phyloP scores from a whole-genome alignment of 53 echinoderm and acorn worm species.

The Hippasteria phrygiana region DNA sequence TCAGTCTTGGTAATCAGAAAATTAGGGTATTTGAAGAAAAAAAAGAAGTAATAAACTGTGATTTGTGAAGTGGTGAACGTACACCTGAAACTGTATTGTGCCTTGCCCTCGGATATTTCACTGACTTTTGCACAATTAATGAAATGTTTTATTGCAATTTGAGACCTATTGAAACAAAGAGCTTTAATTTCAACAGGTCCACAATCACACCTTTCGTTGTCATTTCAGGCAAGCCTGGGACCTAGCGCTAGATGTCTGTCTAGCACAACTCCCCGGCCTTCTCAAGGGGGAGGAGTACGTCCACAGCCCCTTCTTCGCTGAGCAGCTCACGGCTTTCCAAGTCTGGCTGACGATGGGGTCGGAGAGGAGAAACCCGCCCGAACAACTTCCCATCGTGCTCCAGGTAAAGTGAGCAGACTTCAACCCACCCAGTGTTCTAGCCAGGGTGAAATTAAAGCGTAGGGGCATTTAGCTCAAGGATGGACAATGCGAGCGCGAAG shows the following conservation, averaged over 20 bases:
- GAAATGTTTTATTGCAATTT: no score
- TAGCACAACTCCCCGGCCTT: constrained; percentile 89
- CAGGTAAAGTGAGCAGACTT: constrained; percentile 89
- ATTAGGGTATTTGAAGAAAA: no score
- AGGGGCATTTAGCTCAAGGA: no score
- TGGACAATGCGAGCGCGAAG: no score
- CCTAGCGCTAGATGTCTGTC: constrained; percentile 91
- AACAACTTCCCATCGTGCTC: constrained; percentile 96
- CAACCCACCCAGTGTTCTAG: no score
- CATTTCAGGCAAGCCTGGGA: constrained; percentile 98
- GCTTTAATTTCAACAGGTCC: background rate
- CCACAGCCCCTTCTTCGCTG: constrained; percentile 98
- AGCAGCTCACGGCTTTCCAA: constrained; percentile 97
- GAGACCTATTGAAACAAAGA: background rate
- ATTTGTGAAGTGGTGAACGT: no score
- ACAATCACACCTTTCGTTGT: background rate
- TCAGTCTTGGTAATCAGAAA: no score
- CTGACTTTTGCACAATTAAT: no score
- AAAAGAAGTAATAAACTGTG: no score
- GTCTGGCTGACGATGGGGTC: constrained; percentile 96
- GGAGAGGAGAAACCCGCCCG: constrained; percentile 86
- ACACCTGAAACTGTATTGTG: no score
- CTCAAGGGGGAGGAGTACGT: constrained; percentile 87
- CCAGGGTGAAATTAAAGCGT: no score
- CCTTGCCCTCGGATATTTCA: no score